Conservation (phyloP, 2,797 vertebrate species). For the Ataeniobius toweri region DNA sequence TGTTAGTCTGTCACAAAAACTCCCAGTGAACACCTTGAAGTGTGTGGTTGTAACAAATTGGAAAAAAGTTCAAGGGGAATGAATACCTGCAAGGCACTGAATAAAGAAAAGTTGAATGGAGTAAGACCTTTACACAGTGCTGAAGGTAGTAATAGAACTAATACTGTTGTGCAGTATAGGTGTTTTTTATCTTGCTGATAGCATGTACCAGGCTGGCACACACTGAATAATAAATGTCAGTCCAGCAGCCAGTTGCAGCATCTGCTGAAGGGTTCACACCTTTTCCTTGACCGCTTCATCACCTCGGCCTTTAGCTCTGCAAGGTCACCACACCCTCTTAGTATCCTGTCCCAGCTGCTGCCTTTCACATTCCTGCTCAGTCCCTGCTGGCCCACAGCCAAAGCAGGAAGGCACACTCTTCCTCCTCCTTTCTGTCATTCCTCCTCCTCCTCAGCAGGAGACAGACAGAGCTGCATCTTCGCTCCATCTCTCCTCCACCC, state of each 20-base stretch:
- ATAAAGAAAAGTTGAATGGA: too few relatives aligned
- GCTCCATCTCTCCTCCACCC: constrained; percentile 2
- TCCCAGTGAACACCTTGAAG: too few relatives aligned
- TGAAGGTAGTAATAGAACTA: too few relatives aligned
- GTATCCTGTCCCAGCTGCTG: constrained; percentile 45
- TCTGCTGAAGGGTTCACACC: constrained; percentile 8
- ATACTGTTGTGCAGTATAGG: too few relatives aligned
- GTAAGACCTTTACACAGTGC: too few relatives aligned
- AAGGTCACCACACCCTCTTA: constrained; percentile 45
- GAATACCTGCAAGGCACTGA: too few relatives aligned
- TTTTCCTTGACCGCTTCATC: constrained; percentile 1
- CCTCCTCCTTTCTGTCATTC: background rate
- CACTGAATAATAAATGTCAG: constrained; percentile 5
- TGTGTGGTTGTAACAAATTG: too few relatives aligned
- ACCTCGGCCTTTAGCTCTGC: constrained; percentile 12
- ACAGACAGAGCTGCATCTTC: constrained; percentile 39
- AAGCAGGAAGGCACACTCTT: background rate
- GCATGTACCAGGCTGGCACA: background rate
- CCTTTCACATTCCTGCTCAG: constrained; percentile 46
- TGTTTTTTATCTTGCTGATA: too few relatives aligned
- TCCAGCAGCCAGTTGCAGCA: background rate
- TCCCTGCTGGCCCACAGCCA: constrained; percentile 11
- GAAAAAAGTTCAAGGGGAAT: too few relatives aligned
- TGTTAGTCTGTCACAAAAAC: too few relatives aligned
- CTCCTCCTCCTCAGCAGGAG: constrained; percentile 15